Conservation (phyloP, 2,888 invertebrate genomes). For the Epinotia bilunana region DNA sequence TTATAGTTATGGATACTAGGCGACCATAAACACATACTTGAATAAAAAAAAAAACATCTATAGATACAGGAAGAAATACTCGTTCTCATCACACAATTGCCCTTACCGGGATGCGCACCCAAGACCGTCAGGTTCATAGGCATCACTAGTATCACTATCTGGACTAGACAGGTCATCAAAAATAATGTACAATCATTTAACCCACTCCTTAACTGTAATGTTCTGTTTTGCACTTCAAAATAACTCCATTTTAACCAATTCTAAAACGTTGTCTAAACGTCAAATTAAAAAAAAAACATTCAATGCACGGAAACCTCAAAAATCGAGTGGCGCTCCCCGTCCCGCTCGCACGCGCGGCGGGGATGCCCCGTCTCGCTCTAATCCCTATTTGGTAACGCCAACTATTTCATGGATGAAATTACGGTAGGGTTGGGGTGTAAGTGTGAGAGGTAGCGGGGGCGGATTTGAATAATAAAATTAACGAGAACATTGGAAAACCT, state of each 20-base stretch:
- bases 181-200: neutral
- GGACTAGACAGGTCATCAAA: neutral
- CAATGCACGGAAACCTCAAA: slow-evolving; percentile 69
- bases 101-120: no score
- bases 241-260: slow-evolving; percentile 25
- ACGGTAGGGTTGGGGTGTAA: slow-evolving; percentile 61
- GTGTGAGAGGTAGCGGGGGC: slow-evolving; percentile 54
- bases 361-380: slow-evolving; percentile 69
- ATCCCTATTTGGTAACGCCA: slow-evolving; percentile 84
- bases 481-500: neutral
- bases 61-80: no score
- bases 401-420: slow-evolving; percentile 85
- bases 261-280: slow-evolving; percentile 22
- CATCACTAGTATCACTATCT: no score
- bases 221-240: neutral
- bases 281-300: slow-evolving; percentile 58
- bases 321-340: slow-evolving; percentile 64
- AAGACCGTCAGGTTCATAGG: no score
- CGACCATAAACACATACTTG: no score
- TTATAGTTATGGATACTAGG: no score
- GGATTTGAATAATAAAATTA: slow-evolving; percentile 32
- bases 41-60: no score
- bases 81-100: no score
- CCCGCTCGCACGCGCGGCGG: slow-evolving; percentile 57
- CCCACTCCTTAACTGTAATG: neutral